phyloP scores from a whole-genome alignment of 2,888 invertebrate genomes.

The Leptopilina syphax region DNA sequence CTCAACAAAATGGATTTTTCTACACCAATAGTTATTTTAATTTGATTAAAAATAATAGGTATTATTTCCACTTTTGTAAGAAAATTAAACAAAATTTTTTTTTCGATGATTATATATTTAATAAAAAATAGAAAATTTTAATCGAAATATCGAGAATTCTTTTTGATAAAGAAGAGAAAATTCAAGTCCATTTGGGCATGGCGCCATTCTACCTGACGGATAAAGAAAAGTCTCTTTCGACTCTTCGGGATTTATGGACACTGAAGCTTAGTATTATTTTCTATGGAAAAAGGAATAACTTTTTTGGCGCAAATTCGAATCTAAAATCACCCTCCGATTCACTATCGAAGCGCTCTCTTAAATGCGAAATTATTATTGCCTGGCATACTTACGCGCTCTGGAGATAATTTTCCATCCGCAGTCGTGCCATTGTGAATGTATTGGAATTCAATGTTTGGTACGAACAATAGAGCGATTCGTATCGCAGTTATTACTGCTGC shows the following conservation, averaged over 20 bases:
- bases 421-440: constrained; percentile 31
- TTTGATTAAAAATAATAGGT: not conserved
- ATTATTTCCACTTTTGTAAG: too few relatives aligned
- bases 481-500: constrained; percentile 24
- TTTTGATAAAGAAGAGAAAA: constrained; percentile 49
- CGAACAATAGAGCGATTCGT: constrained; percentile 26
- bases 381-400: constrained; percentile 41
- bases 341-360: constrained; percentile 56
- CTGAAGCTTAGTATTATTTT: constrained; percentile 59
- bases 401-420: constrained; percentile 27
- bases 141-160: too few relatives aligned
- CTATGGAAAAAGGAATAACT: constrained; percentile 52
- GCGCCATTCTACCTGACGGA: constrained; percentile 65
- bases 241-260: constrained; percentile 59
- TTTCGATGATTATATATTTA: too few relatives aligned
- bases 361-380: constrained; percentile 54
- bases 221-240: constrained; percentile 43
- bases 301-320: constrained; percentile 51
- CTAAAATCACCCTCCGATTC: constrained; percentile 44
- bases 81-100: too few relatives aligned
- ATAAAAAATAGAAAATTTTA: too few relatives aligned
- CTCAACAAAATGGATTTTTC: too few relatives aligned
- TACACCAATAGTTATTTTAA: too few relatives aligned
- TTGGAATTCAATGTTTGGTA: constrained; percentile 12
- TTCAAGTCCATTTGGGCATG: constrained; percentile 64